phyloP scores from a whole-genome alignment of 1,140 invertebrate species.

The Zaprionus taronus region DNA sequence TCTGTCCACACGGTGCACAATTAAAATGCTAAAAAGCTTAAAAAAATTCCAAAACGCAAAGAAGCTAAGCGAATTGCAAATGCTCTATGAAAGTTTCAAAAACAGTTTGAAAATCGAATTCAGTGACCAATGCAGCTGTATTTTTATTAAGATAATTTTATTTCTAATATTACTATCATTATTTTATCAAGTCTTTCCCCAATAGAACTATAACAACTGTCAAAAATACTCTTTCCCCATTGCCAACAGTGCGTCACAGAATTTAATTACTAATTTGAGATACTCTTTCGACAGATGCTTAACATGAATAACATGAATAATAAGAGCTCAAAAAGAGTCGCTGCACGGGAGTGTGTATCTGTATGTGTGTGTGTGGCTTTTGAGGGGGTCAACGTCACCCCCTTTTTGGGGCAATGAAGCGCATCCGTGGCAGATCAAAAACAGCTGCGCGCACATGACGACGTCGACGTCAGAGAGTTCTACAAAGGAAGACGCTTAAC shows the following conservation, averaged over 20 bases:
- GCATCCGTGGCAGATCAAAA: slow-evolving; percentile 74
- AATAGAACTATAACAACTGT: background rate
- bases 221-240: background rate
- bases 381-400: slow-evolving; percentile 42
- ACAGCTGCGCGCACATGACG: slow-evolving; percentile 66
- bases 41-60: slow-evolving; percentile 6
- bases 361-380: background rate
- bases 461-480: slow-evolving; percentile 31
- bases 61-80: slow-evolving; percentile 1
- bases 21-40: slow-evolving; percentile 75
- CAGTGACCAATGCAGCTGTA: too few relatives aligned
- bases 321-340: background rate
- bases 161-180: background rate
- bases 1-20: slow-evolving; percentile 72
- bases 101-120: too few relatives aligned
- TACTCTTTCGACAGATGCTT: slow-evolving; percentile 33
- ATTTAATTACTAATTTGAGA: slow-evolving; percentile 15
- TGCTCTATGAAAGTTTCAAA: slow-evolving; percentile 10
- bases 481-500: slow-evolving; percentile 65
- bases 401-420: slow-evolving; percentile 60
- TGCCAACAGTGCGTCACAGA: background rate
- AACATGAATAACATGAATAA: slow-evolving; percentile 67
- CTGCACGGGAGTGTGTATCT: background rate
- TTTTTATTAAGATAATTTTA: background rate
- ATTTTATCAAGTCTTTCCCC: background rate